phyloP scores from a whole-genome alignment of 2,888 invertebrate species.

The Scaptomyza tumidula region DNA sequence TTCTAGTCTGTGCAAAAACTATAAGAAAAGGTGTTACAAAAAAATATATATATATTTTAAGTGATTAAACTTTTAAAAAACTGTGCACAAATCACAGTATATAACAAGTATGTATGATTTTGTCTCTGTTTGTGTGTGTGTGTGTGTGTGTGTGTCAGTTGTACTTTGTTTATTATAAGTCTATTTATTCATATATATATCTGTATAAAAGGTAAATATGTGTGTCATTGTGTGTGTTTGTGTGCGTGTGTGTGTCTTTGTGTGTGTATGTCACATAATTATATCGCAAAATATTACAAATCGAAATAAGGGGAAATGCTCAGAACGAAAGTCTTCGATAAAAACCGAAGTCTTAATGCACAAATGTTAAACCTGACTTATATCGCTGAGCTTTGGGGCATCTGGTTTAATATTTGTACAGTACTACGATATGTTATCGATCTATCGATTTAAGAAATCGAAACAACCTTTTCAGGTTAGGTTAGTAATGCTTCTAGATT shows the following conservation, averaged over 20 bases:
- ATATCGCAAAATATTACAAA: constrained; percentile 74
- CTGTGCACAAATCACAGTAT: constrained; percentile 26
- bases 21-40: constrained; percentile 46
- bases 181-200: constrained; percentile 14
- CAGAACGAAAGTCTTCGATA: constrained; percentile 49
- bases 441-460: constrained; percentile 24
- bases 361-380: constrained; percentile 29
- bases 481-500: constrained; percentile 66
- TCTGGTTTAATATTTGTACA: constrained; percentile 31
- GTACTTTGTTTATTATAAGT: constrained; percentile 17
- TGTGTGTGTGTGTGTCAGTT: constrained; percentile 21
- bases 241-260: constrained; percentile 16
- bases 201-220: constrained; percentile 10
- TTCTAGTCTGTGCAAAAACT: constrained; percentile 50
- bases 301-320: constrained; percentile 58
- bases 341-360: constrained; percentile 37
- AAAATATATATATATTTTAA: constrained; percentile 31
- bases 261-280: constrained; percentile 52
- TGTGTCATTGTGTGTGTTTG: constrained; percentile 13
- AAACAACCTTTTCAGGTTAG: constrained; percentile 2
- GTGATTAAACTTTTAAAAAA: constrained; percentile 29
- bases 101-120: constrained; percentile 5
- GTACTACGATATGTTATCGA: constrained; percentile 23
- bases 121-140: constrained; percentile 11
- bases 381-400: no score